phyloP scores from a whole-genome alignment of 2,113 vertebrate genomes.

The Epinephelus moara region DNA sequence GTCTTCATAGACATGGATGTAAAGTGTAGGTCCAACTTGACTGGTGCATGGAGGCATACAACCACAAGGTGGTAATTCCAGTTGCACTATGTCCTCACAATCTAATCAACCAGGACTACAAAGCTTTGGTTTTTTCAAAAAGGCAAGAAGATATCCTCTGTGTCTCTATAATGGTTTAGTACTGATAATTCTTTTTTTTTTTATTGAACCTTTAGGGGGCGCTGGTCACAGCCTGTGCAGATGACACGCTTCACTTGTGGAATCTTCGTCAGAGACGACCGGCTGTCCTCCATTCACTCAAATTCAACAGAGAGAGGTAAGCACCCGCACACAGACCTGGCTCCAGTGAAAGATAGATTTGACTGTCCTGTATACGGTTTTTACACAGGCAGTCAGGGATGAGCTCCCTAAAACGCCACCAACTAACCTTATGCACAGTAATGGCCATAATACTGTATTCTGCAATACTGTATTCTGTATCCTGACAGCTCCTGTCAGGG shows the following conservation, averaged over 20 bases:
- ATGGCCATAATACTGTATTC: neutral
- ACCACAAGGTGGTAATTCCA: no score
- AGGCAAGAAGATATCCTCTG: conserved; percentile 11
- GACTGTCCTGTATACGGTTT: neutral
- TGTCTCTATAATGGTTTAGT: conserved; percentile 17
- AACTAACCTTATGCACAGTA: neutral
- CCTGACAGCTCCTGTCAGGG: neutral
- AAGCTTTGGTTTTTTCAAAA: neutral
- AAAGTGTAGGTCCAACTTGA: no score
- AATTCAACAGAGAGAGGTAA: conserved; percentile 98
- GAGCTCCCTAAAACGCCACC: neutral
- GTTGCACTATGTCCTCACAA: neutral
- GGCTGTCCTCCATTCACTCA: conserved; percentile 96
- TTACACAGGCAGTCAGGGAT: neutral
- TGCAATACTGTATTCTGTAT: neutral
- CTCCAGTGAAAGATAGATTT: neutral
- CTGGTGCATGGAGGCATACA: no score
- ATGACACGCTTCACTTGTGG: conserved; percentile 97
- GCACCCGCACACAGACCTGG: conserved; percentile 27
- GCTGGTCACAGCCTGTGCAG: conserved; percentile 95
- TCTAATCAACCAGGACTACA: neutral
- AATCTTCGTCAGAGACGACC: conserved; percentile 97
- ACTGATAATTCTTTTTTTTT: neutral
- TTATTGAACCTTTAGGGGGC: conserved; percentile 87
- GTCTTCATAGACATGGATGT: no score